Evolutionary conservation across 2,113 vertebrate genomes (phyloP).

Genomic region (Pangasianodon hypophthalmus): DNA sequence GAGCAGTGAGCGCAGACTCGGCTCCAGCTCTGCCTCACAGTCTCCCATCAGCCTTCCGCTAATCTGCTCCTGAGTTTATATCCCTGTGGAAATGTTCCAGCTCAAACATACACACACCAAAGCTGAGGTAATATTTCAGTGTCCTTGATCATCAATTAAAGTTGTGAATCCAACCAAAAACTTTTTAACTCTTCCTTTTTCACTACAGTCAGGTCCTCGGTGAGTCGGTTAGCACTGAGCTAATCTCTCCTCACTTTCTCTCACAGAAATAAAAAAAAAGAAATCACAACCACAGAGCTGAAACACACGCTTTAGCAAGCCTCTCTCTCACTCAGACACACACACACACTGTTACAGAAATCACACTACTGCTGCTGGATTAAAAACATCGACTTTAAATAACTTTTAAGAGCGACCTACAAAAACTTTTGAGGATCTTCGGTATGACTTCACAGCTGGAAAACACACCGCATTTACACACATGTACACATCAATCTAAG

Average conservation of each 20-base stretch:
- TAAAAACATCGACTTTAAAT: not conserved
- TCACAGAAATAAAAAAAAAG: no score
- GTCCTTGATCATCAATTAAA: not conserved
- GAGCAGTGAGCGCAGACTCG: conserved; percentile 22
- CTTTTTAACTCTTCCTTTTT: not conserved
- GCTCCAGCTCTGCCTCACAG: conserved; percentile 67
- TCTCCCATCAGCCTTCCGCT: conserved; percentile 44
- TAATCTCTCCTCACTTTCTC: not conserved
- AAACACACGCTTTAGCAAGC: no score
- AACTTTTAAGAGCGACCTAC: not conserved
- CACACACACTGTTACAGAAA: not conserved
- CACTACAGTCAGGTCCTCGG: not conserved
- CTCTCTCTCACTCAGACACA: not conserved
- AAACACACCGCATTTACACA: conserved; percentile 1
- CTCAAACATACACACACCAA: no score
- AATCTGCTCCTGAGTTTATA: conserved; percentile 49
- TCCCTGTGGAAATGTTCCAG: not conserved
- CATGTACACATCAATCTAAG: conserved; percentile 17
- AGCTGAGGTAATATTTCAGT: not conserved
- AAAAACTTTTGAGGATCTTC: no score
- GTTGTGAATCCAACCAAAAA: not conserved
- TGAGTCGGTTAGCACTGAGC: not conserved
- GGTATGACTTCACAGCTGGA: not conserved
- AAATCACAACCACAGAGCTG: not conserved
- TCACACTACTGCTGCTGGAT: not conserved